Evolutionary conservation across 2,113 vertebrate species (phyloP).

Genomic region (Cynocephalus volans): DNA sequence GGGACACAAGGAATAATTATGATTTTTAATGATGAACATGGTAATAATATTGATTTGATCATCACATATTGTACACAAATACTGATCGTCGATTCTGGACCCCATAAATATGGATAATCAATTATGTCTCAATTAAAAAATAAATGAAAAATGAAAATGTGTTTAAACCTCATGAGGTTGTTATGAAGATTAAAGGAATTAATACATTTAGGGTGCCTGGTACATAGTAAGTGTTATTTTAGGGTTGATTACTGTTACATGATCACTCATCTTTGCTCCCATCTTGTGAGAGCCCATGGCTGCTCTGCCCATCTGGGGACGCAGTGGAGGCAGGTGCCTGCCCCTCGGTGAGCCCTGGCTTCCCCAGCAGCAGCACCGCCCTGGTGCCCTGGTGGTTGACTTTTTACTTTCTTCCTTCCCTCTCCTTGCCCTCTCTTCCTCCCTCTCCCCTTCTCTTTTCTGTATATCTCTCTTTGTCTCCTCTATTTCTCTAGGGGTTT

Average conservation of each 20-base stretch:
- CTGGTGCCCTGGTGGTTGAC: rapidly evolving
- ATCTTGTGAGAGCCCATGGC: not conserved
- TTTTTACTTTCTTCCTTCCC: not conserved
- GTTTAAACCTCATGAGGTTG: not conserved
- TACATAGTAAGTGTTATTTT: not conserved
- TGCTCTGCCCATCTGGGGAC: not conserved
- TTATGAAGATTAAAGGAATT: not conserved
- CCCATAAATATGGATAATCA: too few relatives aligned
- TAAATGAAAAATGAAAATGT: not conserved
- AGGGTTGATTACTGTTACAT: not conserved
- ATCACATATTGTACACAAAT: too few relatives aligned
- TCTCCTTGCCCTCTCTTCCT: not conserved
- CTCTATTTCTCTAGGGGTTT: not conserved
- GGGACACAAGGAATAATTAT: too few relatives aligned
- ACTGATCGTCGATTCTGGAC: too few relatives aligned
- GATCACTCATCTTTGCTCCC: not conserved
- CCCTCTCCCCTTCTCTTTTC: not conserved
- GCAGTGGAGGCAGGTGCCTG: not conserved
- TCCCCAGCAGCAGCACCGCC: not conserved
- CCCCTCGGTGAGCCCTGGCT: not conserved
- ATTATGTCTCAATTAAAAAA: too few relatives aligned
- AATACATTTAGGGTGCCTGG: not conserved
- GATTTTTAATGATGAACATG: too few relatives aligned
- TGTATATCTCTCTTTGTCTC: not conserved
- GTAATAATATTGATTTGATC: too few relatives aligned